Conservation (phyloP, 2,888 invertebrate species). For the Opisthograptis luteolata region DNA sequence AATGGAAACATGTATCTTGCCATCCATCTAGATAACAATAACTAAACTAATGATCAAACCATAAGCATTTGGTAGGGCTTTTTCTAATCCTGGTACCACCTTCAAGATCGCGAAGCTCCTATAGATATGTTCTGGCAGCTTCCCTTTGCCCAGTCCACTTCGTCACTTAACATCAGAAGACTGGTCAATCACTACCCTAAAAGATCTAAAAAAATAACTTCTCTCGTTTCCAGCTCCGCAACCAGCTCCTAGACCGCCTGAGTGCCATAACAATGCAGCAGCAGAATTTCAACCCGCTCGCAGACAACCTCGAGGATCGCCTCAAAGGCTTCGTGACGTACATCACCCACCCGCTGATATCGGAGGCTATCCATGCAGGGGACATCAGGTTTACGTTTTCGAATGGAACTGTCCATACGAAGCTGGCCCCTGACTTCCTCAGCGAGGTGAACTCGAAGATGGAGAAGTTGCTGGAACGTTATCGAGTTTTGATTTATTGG, state of each 20-base stretch:
- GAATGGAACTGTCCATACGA: constrained; percentile 32
- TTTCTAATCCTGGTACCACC: too few relatives aligned
- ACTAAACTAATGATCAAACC: too few relatives aligned
- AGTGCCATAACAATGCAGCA: constrained; percentile 53
- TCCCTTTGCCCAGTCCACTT: too few relatives aligned
- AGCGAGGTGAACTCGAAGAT: constrained; percentile 85
- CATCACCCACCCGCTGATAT: constrained; percentile 80
- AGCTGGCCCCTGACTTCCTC: constrained; percentile 85
- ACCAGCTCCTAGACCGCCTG: constrained; percentile 52
- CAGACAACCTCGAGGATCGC: constrained; percentile 60
- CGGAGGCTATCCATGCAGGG: constrained; percentile 89
- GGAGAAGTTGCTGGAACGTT: constrained; percentile 61
- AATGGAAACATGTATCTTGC: too few relatives aligned
- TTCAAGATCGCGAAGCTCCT: too few relatives aligned
- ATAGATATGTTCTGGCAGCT: too few relatives aligned
- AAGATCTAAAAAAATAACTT: background rate
- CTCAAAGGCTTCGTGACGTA: constrained; percentile 79
- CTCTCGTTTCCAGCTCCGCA: constrained; percentile 52
- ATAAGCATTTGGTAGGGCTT: too few relatives aligned
- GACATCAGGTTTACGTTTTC: constrained; percentile 59
- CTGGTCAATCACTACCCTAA: too few relatives aligned
- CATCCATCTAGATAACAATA: too few relatives aligned
- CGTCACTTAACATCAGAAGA: too few relatives aligned
- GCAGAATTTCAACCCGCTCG: constrained; percentile 59
- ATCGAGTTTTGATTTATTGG: constrained; percentile 7